Evolutionary conservation across 2,888 invertebrate species (phyloP).

Genomic region (Lycocerus yunnanus): DNA sequence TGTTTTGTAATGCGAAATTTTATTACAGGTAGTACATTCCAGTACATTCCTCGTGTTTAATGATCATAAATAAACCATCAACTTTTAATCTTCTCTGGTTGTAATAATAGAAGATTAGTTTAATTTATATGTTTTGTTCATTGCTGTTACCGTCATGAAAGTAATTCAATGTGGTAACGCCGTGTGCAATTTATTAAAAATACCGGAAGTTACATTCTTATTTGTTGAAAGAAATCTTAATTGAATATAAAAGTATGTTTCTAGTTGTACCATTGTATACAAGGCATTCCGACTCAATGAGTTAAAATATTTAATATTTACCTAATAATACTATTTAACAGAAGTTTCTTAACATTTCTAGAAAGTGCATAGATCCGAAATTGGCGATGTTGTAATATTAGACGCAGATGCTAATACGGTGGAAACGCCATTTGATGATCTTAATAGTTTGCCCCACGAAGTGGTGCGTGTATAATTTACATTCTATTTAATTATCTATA

Average conservation of each 20-base stretch:
- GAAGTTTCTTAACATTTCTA: conserved; percentile 53
- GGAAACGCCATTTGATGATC: conserved; percentile 86
- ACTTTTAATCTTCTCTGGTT: not conserved
- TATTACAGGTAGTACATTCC: no score
- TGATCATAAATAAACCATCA: not conserved
- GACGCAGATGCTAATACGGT: conserved; percentile 91
- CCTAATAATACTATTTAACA: not conserved
- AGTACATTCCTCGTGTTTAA: not conserved
- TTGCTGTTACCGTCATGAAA: not conserved
- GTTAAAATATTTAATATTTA: not conserved
- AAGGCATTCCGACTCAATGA: not conserved
- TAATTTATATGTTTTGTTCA: not conserved
- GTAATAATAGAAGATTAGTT: not conserved
- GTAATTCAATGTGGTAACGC: not conserved
- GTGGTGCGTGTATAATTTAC: conserved; percentile 65
- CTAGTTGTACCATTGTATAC: not conserved
- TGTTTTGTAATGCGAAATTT: not conserved
- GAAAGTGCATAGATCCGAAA: conserved; percentile 78
- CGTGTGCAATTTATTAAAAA: not conserved
- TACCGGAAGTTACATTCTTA: not conserved
- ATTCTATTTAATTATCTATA: not conserved
- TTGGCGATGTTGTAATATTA: conserved; percentile 93
- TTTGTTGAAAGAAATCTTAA: not conserved
- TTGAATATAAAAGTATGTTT: not conserved
- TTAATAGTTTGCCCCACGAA: conserved; percentile 86